A percentile compares a stretch with the other conserved stretches of the same genome.
Conservation (phyloP, 23 tunicate species). For the Diplosoma virens region DNA sequence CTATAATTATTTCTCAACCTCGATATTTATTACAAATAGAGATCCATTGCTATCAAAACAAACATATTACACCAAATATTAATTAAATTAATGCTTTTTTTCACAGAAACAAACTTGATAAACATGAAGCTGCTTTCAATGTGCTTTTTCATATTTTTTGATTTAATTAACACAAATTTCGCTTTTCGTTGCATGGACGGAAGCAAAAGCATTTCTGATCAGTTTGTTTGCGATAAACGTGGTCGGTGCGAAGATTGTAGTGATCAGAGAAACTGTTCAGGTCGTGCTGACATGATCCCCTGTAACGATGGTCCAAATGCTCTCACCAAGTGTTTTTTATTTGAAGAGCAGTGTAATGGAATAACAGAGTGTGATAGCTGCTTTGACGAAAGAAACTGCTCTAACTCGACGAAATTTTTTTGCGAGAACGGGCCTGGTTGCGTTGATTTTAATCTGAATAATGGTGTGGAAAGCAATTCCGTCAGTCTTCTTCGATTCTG, state of each 20-base stretch:
- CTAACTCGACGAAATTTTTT: neutral
- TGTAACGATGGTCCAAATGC: neutral
- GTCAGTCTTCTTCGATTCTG: neutral
- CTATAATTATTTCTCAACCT: too few species aligned
- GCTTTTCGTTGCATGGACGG: too few species aligned
- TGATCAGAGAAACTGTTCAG: constrained; percentile 24
- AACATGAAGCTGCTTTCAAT: too few species aligned
- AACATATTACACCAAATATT: too few species aligned
- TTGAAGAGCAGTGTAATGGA: neutral
- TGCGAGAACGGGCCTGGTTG: constrained; percentile 24
- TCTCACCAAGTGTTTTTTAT: neutral
- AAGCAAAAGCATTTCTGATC: too few species aligned
- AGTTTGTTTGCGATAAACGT: neutral
- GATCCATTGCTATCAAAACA: too few species aligned
- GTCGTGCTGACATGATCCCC: neutral
- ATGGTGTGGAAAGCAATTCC: neutral
- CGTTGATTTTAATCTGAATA: neutral
- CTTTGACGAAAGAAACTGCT: constrained; percentile 18
- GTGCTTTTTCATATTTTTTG: too few species aligned
- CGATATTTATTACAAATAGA: too few species aligned
- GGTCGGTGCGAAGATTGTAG: constrained; percentile 8
- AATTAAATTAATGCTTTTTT: too few species aligned
- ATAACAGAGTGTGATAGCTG: constrained; percentile 13
- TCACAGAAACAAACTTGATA: too few species aligned
- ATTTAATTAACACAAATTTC: too few species aligned